These are phyloP conservation scores for Oxystoma pomonae DNA, from an alignment of 2,888 invertebrate genomes.

Conservation along the genomic window DNA sequence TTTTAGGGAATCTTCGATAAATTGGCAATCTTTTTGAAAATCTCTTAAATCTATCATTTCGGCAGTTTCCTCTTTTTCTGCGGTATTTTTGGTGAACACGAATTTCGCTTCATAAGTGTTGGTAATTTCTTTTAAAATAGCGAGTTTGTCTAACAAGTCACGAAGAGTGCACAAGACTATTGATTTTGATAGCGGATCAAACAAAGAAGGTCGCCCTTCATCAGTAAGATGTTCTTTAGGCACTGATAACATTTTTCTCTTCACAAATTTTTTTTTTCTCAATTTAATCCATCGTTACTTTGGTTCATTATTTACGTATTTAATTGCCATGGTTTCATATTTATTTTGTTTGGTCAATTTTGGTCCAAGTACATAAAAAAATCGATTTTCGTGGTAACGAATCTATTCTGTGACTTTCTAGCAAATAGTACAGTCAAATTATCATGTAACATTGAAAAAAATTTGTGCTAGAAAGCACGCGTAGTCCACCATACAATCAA, in stretches of 20 bases:
- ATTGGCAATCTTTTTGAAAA: conserved; percentile 24
- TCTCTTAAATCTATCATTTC: conserved; percentile 18
- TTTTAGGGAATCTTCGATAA: conserved; percentile 23
- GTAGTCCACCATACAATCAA: too few species aligned
- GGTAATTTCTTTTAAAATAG: conserved; percentile 24
- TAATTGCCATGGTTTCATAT: too few species aligned
- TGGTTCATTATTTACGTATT: too few species aligned
- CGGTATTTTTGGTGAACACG: conserved; percentile 18
- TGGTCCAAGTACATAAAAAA: too few species aligned
- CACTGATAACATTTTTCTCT: neutral
- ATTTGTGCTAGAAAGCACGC: too few species aligned
- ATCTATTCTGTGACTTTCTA: too few species aligned
- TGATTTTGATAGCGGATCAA: conserved; percentile 9
- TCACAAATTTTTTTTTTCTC: too few species aligned
- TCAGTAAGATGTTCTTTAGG: neutral
- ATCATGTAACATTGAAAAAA: too few species aligned
- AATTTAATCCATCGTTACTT: too few species aligned
- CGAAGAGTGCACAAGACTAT: conserved; percentile 19
- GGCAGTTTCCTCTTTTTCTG: conserved; percentile 7
- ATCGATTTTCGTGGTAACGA: too few species aligned
- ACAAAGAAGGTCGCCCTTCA: neutral
- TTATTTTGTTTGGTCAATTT: too few species aligned
- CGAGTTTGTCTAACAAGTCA: conserved; percentile 26
- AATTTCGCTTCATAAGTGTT: conserved; percentile 20
- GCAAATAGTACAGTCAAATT: too few species aligned